Evolutionary conservation across 1,140 invertebrate genomes (phyloP).

Genomic region (Grapholita molesta): DNA sequence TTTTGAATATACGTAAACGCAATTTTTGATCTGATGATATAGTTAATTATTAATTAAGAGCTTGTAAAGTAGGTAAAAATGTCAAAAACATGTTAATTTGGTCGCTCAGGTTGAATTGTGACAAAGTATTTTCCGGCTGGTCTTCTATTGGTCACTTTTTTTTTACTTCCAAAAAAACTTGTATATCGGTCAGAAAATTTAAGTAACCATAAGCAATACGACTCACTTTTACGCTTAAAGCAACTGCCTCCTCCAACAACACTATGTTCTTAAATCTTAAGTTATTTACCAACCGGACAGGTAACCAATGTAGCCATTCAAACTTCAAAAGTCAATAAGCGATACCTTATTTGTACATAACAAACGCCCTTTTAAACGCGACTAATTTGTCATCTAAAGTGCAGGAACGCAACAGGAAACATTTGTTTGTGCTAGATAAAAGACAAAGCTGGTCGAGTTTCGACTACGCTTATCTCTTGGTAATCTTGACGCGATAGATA

Average conservation of each 20-base stretch:
- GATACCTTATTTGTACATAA: constrained; percentile 34
- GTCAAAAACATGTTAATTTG: too few species aligned
- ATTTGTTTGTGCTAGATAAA: constrained; percentile 68
- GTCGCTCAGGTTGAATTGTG: too few species aligned
- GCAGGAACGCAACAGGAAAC: constrained; percentile 57
- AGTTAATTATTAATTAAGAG: too few species aligned
- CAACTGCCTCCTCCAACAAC: not conserved
- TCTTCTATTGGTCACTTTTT: too few species aligned
- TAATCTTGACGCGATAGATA: constrained; percentile 56
- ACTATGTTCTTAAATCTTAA: not conserved
- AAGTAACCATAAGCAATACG: not conserved
- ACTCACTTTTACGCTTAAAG: not conserved
- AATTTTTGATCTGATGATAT: too few species aligned
- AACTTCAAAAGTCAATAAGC: constrained; percentile 34
- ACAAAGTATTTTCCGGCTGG: too few species aligned
- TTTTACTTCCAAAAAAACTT: too few species aligned
- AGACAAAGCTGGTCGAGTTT: constrained; percentile 63
- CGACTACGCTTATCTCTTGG: constrained; percentile 56
- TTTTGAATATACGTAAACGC: too few species aligned
- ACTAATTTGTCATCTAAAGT: constrained; percentile 25
- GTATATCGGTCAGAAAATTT: too few species aligned
- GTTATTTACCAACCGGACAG: constrained; percentile 27
- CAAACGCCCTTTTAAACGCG: constrained; percentile 26
- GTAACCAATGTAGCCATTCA: constrained; percentile 51
- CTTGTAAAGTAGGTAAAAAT: too few species aligned